Conservation (phyloP, 2,797 vertebrate genomes). For the Peromyscus melanophrys region DNA sequence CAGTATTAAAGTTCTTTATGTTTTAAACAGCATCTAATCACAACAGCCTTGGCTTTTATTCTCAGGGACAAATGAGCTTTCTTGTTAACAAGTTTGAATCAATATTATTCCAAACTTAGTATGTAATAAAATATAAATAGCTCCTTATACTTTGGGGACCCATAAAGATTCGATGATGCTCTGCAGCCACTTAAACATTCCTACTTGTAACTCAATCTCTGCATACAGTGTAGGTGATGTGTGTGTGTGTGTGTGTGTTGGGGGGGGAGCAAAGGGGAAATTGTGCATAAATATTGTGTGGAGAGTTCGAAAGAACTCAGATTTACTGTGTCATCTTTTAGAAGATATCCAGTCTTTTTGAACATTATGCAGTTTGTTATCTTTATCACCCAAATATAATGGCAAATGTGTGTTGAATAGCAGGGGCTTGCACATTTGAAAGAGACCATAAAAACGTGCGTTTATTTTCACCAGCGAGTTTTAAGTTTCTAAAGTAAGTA, state of each 20-base stretch:
- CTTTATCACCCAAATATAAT: neutral
- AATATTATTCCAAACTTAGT: constrained; percentile 6
- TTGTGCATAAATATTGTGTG: neutral
- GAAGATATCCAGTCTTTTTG: neutral
- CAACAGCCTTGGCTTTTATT: neutral
- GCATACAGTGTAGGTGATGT: neutral
- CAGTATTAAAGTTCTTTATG: neutral
- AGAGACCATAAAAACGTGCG: neutral
- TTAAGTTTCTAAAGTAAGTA: constrained; percentile 14
- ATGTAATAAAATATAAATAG: neutral
- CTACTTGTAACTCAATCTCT: neutral
- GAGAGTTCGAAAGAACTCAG: neutral
- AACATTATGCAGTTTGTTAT: neutral
- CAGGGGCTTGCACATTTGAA: neutral
- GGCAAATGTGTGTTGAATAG: neutral
- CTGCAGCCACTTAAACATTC: neutral
- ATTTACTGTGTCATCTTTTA: neutral
- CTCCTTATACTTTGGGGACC: neutral
- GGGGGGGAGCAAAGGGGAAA: neutral
- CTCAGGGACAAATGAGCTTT: constrained; percentile 41
- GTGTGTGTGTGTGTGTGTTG: too few relatives aligned
- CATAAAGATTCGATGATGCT: neutral
- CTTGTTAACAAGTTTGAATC: constrained; percentile 42
- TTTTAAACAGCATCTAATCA: neutral
- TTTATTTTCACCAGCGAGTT: constrained; percentile 10